Evolutionary conservation across 2,797 vertebrate genomes (phyloP), one percentile per base, ranked within the genome.

Genomic region (Tapera naevia): DNA sequence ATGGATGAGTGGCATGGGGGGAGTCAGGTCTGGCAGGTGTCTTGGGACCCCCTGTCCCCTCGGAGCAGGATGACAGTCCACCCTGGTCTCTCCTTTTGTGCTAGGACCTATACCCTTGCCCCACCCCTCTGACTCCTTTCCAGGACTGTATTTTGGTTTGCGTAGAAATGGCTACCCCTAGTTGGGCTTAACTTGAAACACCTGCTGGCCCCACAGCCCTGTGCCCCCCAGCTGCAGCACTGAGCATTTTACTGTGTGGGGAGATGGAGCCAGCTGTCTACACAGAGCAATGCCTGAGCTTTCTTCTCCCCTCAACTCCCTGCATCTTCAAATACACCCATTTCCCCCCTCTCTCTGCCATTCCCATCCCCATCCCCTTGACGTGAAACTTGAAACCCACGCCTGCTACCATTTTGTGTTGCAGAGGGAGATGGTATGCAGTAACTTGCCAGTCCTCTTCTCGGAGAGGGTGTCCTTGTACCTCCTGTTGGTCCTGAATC

Each of bases 401-500:
- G 41, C 91, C 89, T 78, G 32, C 87, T 87, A 67, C 54, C 1
- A 4, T 96, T 93, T 93, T 91, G 72, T 82, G 67, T 94, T 85
- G 88, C 93, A 72, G 76, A 79, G 45, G 32, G 87, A 95, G 91
- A 86, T 94, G 82, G 95, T 93, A 94, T 96, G 86, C 88, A 91
- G 95, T 89, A 94, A 94, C 89, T 96, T 93, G 90, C 80, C 33
- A 2, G 4, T 94, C 78, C 72, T 70, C 88, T 92, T 58, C 91
- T 81, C 50, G 81, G 80, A 92, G 94, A 96, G 81, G 86, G 88
- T 93, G 94, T 91, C 91, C 96, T 97, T 96, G 79, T 97, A 85
- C 74, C 94, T 96, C 93, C 96, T 97, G 93, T 92, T 96, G 95
- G 94, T 96, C 87, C 94, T 86, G 92, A 97, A 97, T 57, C 92